A percentile compares a stretch with the other conserved stretches of the same genome.
Conservation (phyloP, 2,797 vertebrate species). For the Notamacropus eugenii region DNA sequence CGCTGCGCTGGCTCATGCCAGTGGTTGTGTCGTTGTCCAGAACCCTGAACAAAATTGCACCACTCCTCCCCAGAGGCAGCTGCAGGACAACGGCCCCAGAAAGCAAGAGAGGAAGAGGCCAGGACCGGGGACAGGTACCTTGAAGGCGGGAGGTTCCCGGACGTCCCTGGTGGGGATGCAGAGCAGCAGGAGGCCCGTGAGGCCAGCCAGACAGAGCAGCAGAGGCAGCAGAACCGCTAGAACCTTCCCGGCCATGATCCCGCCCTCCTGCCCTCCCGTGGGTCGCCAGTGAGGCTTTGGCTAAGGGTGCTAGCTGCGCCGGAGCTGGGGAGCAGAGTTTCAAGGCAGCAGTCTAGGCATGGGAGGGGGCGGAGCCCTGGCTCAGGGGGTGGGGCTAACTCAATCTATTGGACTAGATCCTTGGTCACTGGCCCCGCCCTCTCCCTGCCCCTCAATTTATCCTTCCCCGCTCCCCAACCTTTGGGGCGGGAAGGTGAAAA, state of each 20-base stretch:
- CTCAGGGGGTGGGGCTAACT: neutral
- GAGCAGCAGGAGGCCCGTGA: conserved; percentile 90
- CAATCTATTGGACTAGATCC: fast-evolving
- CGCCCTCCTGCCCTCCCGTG: neutral
- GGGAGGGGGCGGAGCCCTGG: conserved; percentile 36
- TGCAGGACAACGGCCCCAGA: neutral
- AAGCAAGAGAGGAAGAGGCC: neutral
- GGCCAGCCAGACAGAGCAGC: conserved; percentile 86
- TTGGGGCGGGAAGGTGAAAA: conserved; percentile 23
- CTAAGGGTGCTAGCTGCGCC: neutral
- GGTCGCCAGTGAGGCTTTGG: neutral
- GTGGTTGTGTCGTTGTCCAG: neutral
- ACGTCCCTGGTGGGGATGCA: conserved; percentile 87
- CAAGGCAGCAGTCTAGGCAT: neutral
- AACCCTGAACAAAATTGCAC: neutral
- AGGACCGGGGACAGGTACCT: conserved; percentile 84
- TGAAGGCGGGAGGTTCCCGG: conserved; percentile 86
- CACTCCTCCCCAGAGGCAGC: neutral
- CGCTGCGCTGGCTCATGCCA: neutral
- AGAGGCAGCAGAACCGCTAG: conserved; percentile 74
- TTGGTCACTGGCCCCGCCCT: neutral
- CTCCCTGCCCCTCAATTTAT: neutral
- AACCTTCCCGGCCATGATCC: conserved; percentile 83
- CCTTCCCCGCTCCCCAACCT: neutral
- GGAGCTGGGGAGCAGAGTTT: neutral